Evolutionary conservation across 2,797 vertebrate species (phyloP).

Genomic region (Leptodactylus fallax): DNA sequence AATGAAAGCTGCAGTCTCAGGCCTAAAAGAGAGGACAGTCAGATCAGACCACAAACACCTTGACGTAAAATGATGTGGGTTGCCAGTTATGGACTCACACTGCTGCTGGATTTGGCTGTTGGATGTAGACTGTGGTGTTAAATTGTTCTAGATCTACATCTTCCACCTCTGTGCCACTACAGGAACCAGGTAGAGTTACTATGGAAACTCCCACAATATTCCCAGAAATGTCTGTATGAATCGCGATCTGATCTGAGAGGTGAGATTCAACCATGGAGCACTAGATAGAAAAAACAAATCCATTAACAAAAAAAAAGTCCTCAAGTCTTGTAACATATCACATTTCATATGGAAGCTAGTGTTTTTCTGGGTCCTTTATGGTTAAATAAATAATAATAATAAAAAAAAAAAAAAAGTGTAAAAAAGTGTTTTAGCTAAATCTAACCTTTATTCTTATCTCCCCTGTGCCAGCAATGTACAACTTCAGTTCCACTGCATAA

Average conservation of each 20-base stretch:
- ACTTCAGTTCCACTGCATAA: too few species aligned
- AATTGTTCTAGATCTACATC: slow-evolving; percentile 89
- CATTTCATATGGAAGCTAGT: too few species aligned
- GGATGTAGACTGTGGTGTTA: slow-evolving; percentile 85
- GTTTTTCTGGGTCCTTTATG: too few species aligned
- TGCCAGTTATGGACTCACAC: slow-evolving; percentile 76
- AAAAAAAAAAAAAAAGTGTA: too few species aligned
- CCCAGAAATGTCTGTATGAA: slow-evolving; percentile 87
- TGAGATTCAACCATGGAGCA: slow-evolving; percentile 89
- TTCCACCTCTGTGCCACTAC: slow-evolving; percentile 84
- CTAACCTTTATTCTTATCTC: too few species aligned
- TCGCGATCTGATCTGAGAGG: slow-evolving; percentile 86
- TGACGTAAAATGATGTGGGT: background rate
- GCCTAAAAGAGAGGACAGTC: slow-evolving; percentile 73
- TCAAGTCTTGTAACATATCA: too few species aligned
- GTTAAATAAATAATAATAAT: too few species aligned
- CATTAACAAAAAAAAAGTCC: too few species aligned
- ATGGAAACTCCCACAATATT: slow-evolving; percentile 87
- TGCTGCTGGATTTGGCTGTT: slow-evolving; percentile 80
- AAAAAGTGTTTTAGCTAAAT: too few species aligned
- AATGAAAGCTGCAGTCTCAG: slow-evolving; percentile 88
- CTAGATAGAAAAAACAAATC: slow-evolving; percentile 67
- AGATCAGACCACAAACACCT: background rate
- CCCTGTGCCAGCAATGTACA: too few species aligned
- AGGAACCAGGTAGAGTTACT: slow-evolving; percentile 85